phyloP scores from a whole-genome alignment of 2,797 vertebrate genomes.

The Sebastes jordani region DNA sequence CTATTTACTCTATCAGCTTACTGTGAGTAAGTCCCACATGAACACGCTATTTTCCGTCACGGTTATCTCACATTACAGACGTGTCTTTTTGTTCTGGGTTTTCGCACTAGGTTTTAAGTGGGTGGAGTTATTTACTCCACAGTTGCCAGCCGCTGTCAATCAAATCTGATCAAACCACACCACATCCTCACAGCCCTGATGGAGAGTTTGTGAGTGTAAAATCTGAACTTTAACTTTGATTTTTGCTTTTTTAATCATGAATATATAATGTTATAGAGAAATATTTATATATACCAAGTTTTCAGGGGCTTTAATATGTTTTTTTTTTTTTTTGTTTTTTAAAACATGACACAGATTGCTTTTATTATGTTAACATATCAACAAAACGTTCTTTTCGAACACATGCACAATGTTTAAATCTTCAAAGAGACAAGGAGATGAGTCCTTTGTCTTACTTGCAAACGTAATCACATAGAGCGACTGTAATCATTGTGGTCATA shows the following conservation, averaged over 20 bases:
- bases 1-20: background rate
- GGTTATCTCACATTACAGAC: background rate
- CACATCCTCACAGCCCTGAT: background rate
- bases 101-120: background rate
- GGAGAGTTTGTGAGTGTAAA: background rate
- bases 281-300: background rate
- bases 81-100: background rate
- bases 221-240: conserved; percentile 12
- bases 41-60: background rate
- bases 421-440: background rate
- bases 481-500: conserved; percentile 1
- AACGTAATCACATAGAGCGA: background rate
- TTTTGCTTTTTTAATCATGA: background rate
- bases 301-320: background rate
- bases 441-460: background rate
- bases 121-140: background rate
- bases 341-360: background rate
- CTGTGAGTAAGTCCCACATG: background rate
- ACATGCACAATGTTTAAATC: background rate
- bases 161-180: background rate
- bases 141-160: background rate
- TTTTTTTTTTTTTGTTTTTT: background rate
- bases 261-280: background rate
- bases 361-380: background rate
- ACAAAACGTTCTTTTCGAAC: background rate